Base-by-base conservation (phyloP, 2,888 invertebrate species). In the Philonicus albiceps region DNA sequence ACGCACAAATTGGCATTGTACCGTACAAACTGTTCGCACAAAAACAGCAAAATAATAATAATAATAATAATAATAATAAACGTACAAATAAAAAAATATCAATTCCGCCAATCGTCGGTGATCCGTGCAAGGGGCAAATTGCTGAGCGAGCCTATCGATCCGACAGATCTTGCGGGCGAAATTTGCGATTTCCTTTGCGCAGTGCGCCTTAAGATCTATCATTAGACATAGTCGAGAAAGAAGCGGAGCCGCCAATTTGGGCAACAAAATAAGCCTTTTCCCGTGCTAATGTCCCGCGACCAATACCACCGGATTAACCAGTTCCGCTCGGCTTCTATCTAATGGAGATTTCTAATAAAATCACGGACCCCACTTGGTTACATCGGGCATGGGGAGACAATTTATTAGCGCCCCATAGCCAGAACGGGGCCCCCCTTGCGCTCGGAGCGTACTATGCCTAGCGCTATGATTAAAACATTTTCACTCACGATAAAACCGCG, bases 271-370 rank as follows among this genome's bases (percentile, higher is more conserved):
- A 78, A 78, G 78, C 30, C 78, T 78, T 43, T 78, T 78, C 78
- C 78, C 78, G 78, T 49, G 78, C 30, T 78, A 78, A 78, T 78
- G 49, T 49, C 78, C 49, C 49, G 78, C 37, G 43, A 53, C 43
- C 53, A 78, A 78, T 78, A 78, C 78, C 78, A 81, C 81, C 34
- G 81, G 81, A 81, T 81, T 81, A 81, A 81, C 81, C 81, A 81
- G 81, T 81, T 81, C 81, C 81, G 81, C 81, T 81, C 81, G 19
- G 81, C 81, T 81, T 64, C 81, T 55, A 81, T 31, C 81, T 81
- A 81, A 81, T 81, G 81, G 81, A 81, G 81, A 81, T 81, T 81
- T 81, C 81, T 81, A 81, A 81, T 81, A 81, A 81, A 81, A 81
- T 81, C 81, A 34, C 27, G 37, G 40, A 34, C 34, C 64, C 34